Base-by-base conservation (phyloP, 2,797 vertebrate genomes). In the Argyrosomus regius region DNA sequence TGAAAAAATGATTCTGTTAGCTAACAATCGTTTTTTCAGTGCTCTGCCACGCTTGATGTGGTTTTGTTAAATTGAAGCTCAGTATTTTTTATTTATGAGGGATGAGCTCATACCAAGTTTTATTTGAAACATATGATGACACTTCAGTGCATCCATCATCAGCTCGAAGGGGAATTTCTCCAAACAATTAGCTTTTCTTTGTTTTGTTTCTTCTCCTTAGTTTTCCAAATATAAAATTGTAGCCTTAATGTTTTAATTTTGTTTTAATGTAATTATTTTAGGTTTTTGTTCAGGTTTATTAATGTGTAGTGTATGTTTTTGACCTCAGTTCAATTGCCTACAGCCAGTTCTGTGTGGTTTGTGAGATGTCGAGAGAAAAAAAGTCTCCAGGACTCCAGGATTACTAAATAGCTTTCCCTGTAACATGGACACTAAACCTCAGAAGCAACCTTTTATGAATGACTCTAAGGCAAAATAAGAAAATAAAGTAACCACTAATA, bases 121-220 rank as follows among this genome's bases (percentile, higher is more conserved):
- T 20, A 67, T 81, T 71, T n/a, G 16, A 76, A 87, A 75, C 81
- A 83, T 17, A 65, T 71, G 46, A 16, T 16, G 20, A 20, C 5
- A 28, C 11, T 28, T 39, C 28, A 66, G 13, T 46, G 9, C 28
- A 16, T 49, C 61, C 22, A 39, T 39, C 35, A 39, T 39, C 49
- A 60, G 5, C 35, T 22, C 3, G 0, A 56, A 56, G 24, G 28
- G 11, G 50, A 58, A 67, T 49, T 50, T 48, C 58, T 68, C 31
- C n/a, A 68, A 56, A 77, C 13, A 53, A 24, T 67, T 24, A 6
- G 3, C 18, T 3, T 43, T 22, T 18, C 5, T 31, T 35, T 45
- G 2, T 73, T 43, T 26, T 3, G 1, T 22, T 73, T 31, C n/a
- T 3, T 24, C 22, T 50, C 3, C 2, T 11, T 22, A 18, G 22